These are phyloP conservation scores for Zelostemma sp. DNA, from an alignment of 1,140 invertebrate genomes.

Conservation along the genomic window DNA sequence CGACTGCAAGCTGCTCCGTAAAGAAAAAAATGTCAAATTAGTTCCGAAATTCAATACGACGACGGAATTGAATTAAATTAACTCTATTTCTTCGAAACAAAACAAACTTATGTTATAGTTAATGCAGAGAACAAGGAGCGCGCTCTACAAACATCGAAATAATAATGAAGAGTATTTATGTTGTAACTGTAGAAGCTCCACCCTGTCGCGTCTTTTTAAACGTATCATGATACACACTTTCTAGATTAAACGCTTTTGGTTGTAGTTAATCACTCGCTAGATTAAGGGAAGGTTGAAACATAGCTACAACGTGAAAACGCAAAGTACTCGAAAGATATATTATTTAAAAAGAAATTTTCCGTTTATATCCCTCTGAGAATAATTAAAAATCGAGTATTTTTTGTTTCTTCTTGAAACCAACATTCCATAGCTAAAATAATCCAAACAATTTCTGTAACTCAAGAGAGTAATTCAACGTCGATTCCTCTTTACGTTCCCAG, in stretches of 20 bases:
- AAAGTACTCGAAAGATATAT: not conserved
- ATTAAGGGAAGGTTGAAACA: not conserved
- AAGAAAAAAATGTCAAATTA: not conserved
- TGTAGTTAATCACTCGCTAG: slow-evolving; percentile 34
- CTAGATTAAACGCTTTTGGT: slow-evolving; percentile 18
- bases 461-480: not conserved
- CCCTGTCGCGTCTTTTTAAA: slow-evolving; percentile 26
- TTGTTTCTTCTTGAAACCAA: too few species aligned
- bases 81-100: not conserved
- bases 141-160: slow-evolving; percentile 13
- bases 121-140: slow-evolving; percentile 36
- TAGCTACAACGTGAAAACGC: too few species aligned
- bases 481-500: slow-evolving; percentile 50
- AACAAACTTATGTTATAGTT: too few species aligned
- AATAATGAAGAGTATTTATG: slow-evolving; percentile 50
- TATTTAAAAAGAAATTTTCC: too few species aligned
- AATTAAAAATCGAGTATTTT: not conserved
- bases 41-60: not conserved
- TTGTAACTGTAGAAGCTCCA: slow-evolving; percentile 48
- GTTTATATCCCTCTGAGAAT: too few species aligned
- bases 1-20: too few species aligned
- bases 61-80: slow-evolving; percentile 2
- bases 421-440: too few species aligned
- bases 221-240: slow-evolving; percentile 15
- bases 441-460: not conserved